These are phyloP conservation scores for Corydoras maculifer DNA, from an alignment of 2,113 vertebrate genomes.

Conservation along the genomic window DNA sequence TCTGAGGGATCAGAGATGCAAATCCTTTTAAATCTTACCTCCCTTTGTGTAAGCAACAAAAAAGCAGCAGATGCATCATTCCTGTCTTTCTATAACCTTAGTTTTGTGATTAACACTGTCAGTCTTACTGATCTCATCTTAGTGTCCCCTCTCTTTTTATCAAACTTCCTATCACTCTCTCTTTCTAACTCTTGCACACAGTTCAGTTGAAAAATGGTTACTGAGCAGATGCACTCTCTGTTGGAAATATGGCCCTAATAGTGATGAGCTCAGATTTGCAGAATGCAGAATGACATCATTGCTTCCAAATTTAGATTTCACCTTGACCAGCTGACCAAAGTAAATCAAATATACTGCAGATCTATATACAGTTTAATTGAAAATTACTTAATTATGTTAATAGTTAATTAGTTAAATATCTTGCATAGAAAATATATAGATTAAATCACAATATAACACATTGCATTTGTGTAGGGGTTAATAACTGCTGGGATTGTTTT, in stretches of 20 bases:
- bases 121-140: conserved; percentile 10
- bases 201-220: neutral
- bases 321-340: conserved; percentile 12
- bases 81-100: conserved; percentile 16
- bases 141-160: neutral
- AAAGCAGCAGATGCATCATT: neutral
- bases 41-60: no score
- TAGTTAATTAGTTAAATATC: no score
- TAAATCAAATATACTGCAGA: neutral
- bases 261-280: conserved; percentile 35
- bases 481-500: no score
- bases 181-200: neutral
- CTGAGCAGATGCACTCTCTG: conserved; percentile 38
- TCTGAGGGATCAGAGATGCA: no score
- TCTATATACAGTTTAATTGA: neutral
- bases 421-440: no score
- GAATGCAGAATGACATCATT: conserved; percentile 37
- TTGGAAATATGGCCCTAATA: conserved; percentile 33
- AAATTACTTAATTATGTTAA: no score
- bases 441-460: no score
- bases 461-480: no score
- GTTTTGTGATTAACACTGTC: conserved; percentile 3
- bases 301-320: conserved; percentile 25
- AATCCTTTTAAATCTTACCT: no score
- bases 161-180: neutral